These are phyloP conservation scores for Pseudorhombus dupliciocellatus DNA, from an alignment of 2,113 vertebrate genomes.

Conservation along the genomic window DNA sequence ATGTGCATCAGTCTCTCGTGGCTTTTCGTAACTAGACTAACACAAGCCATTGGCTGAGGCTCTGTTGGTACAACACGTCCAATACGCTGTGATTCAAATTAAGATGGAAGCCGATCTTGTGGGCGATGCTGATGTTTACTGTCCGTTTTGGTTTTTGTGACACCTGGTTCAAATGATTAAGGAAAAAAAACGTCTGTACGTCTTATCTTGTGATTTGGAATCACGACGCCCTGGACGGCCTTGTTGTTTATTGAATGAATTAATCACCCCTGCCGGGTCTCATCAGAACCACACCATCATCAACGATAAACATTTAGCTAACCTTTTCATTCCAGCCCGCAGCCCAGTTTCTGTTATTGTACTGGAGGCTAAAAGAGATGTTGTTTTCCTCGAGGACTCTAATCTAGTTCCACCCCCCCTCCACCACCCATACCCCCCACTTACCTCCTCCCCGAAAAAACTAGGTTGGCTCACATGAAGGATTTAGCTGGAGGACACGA, in stretches of 20 bases:
- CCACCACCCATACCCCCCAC: too few relatives aligned
- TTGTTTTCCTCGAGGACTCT: slow-evolving; percentile 69
- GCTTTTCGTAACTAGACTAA: slow-evolving; percentile 59
- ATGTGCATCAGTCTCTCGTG: slow-evolving; percentile 40
- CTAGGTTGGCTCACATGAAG: slow-evolving; percentile 63
- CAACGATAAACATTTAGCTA: slow-evolving; percentile 65
- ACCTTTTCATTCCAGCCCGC: slow-evolving; percentile 69
- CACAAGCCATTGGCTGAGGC: slow-evolving; percentile 56
- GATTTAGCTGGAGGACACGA: slow-evolving; percentile 71
- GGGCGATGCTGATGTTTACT: slow-evolving; percentile 34
- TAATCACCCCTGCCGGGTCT: slow-evolving; percentile 68
- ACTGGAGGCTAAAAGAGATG: slow-evolving; percentile 58
- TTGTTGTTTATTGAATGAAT: slow-evolving; percentile 68
- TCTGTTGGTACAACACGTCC: slow-evolving; percentile 48
- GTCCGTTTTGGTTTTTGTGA: slow-evolving; percentile 1
- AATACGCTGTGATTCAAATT: slow-evolving; percentile 52
- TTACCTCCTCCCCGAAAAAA: slow-evolving; percentile 2
- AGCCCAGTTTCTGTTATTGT: slow-evolving; percentile 62
- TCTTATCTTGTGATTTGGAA: slow-evolving; percentile 64
- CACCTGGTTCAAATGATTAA: slow-evolving; percentile 70
- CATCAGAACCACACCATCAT: slow-evolving; percentile 59
- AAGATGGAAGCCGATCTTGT: slow-evolving; percentile 46
- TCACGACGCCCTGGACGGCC: slow-evolving; percentile 57
- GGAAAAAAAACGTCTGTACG: slow-evolving; percentile 41
- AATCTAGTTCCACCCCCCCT: slow-evolving; percentile 59